Conservation (phyloP, 2,113 vertebrate species). For the Nettapus auritus region DNA sequence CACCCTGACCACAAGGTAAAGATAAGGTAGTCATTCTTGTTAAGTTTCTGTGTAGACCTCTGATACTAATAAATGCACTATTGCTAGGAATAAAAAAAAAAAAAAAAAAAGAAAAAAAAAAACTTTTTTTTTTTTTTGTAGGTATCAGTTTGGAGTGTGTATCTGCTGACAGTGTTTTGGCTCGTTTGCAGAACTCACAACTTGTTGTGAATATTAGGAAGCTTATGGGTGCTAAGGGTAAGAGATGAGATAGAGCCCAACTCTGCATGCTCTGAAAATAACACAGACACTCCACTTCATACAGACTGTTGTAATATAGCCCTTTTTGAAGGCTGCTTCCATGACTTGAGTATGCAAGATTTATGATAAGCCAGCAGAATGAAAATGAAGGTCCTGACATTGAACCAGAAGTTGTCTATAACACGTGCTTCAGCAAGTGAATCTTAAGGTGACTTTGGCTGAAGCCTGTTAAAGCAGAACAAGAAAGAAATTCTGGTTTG, state of each 20-base stretch:
- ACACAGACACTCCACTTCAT: neutral
- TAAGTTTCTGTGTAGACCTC: neutral
- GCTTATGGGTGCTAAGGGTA: neutral
- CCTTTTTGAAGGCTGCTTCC: neutral
- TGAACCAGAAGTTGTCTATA: neutral
- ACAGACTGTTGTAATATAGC: neutral
- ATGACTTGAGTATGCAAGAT: neutral
- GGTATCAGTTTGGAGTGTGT: neutral
- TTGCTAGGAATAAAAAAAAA: no score
- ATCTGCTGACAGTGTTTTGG: neutral
- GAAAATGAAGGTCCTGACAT: neutral
- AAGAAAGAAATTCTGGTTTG: neutral
- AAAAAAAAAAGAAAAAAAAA: no score
- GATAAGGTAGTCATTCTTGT: neutral
- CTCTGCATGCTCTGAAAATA: neutral
- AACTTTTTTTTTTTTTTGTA: neutral
- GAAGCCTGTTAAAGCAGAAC: neutral
- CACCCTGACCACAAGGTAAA: neutral
- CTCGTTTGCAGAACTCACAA: neutral
- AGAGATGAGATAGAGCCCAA: neutral
- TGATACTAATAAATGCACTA: neutral
- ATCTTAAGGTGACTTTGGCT: neutral
- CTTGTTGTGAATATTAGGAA: neutral
- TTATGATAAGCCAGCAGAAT: neutral
- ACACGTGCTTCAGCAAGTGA: rapidly evolving